A percentile compares a stretch with the other conserved stretches of the same genome.
Evolutionary conservation across 2,888 invertebrate species (phyloP).

Genomic region (Pristionchus mayeri): DNA sequence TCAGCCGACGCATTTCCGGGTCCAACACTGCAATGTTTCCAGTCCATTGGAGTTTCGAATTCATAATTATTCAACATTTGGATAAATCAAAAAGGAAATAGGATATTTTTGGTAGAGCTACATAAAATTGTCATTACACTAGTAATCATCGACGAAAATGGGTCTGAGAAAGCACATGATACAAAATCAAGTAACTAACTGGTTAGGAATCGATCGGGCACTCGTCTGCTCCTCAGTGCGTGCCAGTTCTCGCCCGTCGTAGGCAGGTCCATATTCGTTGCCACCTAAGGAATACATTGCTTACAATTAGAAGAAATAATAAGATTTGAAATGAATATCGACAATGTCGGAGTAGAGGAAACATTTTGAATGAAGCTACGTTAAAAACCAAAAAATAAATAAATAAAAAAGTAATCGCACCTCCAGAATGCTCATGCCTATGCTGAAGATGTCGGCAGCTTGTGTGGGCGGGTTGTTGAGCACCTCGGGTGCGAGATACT

Average conservation of each 20-base stretch:
- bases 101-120: no score
- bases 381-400: background rate
- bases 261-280: constrained; percentile 84
- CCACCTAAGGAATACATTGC: constrained; percentile 76
- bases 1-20: constrained; percentile 54
- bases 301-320: background rate
- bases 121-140: no score
- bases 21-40: constrained; percentile 11
- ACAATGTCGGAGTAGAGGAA: no score
- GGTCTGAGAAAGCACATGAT: no score
- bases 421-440: constrained; percentile 85
- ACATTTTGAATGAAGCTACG: background rate
- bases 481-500: constrained; percentile 85
- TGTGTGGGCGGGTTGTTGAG: constrained; percentile 82
- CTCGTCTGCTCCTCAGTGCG: constrained; percentile 80
- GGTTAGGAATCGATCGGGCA: constrained; percentile 78
- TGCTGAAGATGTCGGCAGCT: constrained; percentile 83
- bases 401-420: constrained; percentile 11
- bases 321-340: no score
- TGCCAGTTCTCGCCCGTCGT: constrained; percentile 84
- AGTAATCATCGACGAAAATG: no score
- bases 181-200: constrained; percentile 36
- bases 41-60: no score
- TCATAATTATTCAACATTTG: no score
- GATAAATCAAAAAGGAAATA: no score